phyloP scores from a whole-genome alignment of 2,888 invertebrate genomes.

The Altica lythri region DNA sequence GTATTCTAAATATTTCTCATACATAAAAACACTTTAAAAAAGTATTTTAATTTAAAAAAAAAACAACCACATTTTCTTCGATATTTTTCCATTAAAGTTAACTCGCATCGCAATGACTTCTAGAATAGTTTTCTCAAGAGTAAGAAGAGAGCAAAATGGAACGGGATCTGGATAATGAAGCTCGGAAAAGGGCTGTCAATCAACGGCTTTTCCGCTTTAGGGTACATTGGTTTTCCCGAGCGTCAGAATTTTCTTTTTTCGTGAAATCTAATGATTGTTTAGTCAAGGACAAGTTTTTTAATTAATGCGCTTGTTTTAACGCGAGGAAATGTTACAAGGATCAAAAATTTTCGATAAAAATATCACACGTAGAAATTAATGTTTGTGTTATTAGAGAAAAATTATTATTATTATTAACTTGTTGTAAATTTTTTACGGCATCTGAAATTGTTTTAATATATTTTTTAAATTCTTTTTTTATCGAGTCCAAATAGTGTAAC shows the following conservation, averaged over 20 bases:
- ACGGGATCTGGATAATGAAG: slow-evolving; percentile 26
- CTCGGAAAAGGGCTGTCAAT: slow-evolving; percentile 25
- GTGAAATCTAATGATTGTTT: slow-evolving; percentile 1
- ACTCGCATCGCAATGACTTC: slow-evolving; percentile 21
- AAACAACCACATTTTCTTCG: slow-evolving; percentile 2
- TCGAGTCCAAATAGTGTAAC: too few species aligned
- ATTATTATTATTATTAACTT: too few species aligned
- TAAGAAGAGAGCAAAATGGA: slow-evolving; percentile 21
- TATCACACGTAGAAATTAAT: too few species aligned
- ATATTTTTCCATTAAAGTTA: slow-evolving; percentile 24
- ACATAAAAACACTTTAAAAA: background rate
- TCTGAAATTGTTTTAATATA: too few species aligned
- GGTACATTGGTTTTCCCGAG: slow-evolving; percentile 5
- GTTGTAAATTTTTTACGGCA: too few species aligned
- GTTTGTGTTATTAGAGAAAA: too few species aligned
- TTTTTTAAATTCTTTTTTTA: too few species aligned
- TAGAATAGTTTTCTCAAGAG: slow-evolving; percentile 22
- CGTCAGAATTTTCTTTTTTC: slow-evolving; percentile 7
- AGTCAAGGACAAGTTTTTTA: slow-evolving; percentile 6
- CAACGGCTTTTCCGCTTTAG: slow-evolving; percentile 18
- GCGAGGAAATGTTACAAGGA: too few species aligned
- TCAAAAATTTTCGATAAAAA: too few species aligned
- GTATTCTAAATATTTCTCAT: background rate
- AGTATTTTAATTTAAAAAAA: slow-evolving; percentile 17
- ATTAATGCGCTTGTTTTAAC: too few species aligned